These are phyloP conservation scores for Holocentrus rufus DNA, from an alignment of 2,797 vertebrate genomes.

Conservation along the genomic window DNA sequence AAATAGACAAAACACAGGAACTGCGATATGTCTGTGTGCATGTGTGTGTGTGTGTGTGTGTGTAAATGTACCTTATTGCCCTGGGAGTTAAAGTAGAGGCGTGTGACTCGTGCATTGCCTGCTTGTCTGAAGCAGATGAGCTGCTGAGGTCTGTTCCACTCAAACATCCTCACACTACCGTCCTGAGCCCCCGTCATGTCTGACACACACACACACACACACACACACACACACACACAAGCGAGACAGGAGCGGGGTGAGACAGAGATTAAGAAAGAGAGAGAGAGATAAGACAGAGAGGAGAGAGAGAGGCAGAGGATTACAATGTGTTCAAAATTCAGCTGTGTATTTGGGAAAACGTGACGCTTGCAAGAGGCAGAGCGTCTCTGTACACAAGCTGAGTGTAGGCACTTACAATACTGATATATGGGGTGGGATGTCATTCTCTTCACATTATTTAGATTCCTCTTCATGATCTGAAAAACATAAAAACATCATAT, in stretches of 20 bases:
- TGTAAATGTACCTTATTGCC: constrained; percentile 91
- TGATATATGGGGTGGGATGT: constrained; percentile 97
- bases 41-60: constrained; percentile 9
- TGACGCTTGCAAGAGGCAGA: neutral
- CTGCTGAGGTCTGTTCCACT: constrained; percentile 97
- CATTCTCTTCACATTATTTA: constrained; percentile 99
- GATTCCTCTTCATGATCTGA: constrained; percentile 96
- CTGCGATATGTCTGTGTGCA: neutral
- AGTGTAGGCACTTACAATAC: constrained; percentile 89
- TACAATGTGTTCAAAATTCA: neutral
- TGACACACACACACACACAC: constrained; percentile 64
- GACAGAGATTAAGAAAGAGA: neutral
- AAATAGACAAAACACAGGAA: constrained; percentile 43
- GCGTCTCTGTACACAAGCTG: neutral
- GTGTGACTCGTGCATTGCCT: constrained; percentile 95
- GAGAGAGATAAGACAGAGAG: neutral
- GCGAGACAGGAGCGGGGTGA: neutral
- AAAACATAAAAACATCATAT: constrained; percentile 31
- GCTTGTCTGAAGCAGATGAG: constrained; percentile 97
- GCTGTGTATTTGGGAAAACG: neutral
- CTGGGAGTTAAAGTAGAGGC: constrained; percentile 97
- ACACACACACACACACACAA: constrained; percentile 39
- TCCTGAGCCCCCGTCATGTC: constrained; percentile 98
- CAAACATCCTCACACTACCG: constrained; percentile 98
- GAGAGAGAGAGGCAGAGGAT: neutral